These are phyloP conservation scores for Orthosia cruda DNA, from an alignment of 2,888 invertebrate species.

Conservation along the genomic window DNA sequence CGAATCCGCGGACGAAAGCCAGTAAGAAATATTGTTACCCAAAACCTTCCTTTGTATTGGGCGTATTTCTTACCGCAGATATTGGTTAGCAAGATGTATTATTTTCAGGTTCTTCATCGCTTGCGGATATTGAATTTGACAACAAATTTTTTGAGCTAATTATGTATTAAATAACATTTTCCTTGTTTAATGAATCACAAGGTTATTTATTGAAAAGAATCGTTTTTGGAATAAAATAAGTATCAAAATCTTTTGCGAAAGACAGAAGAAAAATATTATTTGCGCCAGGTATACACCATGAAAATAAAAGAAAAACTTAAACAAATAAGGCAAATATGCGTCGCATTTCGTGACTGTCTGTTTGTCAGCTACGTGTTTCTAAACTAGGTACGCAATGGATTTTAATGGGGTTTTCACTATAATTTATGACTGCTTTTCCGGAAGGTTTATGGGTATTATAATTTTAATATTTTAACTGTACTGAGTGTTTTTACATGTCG, in stretches of 20 bases:
- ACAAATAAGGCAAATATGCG: too few relatives aligned
- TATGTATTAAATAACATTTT: slow-evolving; percentile 24
- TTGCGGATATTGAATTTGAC: slow-evolving; percentile 32
- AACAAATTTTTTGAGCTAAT: slow-evolving; percentile 10
- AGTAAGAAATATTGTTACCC: slow-evolving; percentile 42
- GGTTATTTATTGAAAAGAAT: not conserved
- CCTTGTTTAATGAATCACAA: slow-evolving; percentile 9
- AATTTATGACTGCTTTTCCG: not conserved
- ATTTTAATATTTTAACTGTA: too few relatives aligned
- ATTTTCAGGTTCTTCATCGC: slow-evolving; percentile 38
- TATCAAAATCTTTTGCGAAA: not conserved
- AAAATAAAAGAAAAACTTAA: too few relatives aligned
- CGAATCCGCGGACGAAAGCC: too few relatives aligned
- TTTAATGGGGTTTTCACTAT: not conserved
- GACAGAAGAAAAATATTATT: too few relatives aligned
- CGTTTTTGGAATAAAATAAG: not conserved
- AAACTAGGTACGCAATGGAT: not conserved
- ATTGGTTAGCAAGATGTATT: slow-evolving; percentile 36
- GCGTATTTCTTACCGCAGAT: slow-evolving; percentile 30
- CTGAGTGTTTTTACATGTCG: too few relatives aligned
- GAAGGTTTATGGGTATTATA: not conserved
- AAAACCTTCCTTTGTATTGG: slow-evolving; percentile 24
- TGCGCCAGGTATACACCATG: too few relatives aligned
- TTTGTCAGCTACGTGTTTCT: not conserved
- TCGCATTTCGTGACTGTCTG: too few relatives aligned